phyloP scores from a whole-genome alignment of 2,888 invertebrate species.

The Dicranocentrus wangi region DNA sequence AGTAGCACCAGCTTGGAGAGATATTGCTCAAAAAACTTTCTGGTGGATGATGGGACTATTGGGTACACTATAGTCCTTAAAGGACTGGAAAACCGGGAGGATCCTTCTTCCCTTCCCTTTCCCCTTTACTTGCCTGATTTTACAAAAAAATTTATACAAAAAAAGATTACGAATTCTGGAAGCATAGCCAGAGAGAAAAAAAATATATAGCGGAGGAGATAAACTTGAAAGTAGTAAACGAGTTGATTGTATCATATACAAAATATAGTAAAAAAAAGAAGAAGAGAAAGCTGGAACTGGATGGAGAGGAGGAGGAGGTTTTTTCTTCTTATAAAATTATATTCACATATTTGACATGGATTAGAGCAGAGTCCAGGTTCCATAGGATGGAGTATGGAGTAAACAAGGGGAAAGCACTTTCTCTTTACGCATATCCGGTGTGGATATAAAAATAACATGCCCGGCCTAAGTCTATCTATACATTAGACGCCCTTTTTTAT shows the following conservation, averaged over 20 bases:
- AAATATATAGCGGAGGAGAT: background rate
- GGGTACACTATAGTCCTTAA: no score
- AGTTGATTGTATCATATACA: background rate
- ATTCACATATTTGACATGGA: no score
- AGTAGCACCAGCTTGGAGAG: constrained; percentile 37
- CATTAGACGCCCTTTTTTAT: background rate
- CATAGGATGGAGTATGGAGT: background rate
- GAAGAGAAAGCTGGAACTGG: no score
- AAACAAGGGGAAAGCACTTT: constrained; percentile 13
- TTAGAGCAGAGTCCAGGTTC: background rate
- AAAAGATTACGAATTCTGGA: constrained; percentile 14
- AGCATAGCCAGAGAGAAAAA: constrained; percentile 20
- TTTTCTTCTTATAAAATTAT: no score
- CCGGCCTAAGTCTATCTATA: background rate
- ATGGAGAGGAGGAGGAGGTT: background rate
- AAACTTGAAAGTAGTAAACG: constrained; percentile 17
- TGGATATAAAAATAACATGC: background rate
- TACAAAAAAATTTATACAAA: constrained; percentile 3
- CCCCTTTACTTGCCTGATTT: background rate
- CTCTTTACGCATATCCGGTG: constrained; percentile 18
- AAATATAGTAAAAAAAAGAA: background rate
- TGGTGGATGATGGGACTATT: no score
- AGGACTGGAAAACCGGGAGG: no score
- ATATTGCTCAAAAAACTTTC: constrained; percentile 21
- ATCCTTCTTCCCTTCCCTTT: no score